These are phyloP conservation scores for Lates japonicus DNA, from an alignment of 2,797 vertebrate species.

Conservation along the genomic window DNA sequence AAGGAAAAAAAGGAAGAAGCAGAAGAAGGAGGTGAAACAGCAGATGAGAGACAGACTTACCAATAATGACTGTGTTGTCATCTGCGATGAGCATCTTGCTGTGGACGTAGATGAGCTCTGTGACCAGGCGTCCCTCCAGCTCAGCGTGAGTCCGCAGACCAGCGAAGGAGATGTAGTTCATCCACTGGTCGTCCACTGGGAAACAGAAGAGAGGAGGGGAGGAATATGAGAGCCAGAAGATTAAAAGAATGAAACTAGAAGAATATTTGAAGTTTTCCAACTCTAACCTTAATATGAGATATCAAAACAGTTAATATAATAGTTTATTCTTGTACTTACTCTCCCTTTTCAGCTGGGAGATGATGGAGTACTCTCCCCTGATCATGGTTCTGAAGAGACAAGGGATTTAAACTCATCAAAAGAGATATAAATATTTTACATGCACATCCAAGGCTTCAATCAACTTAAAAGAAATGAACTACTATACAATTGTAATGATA, in stretches of 20 bases:
- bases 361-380: slow-evolving; percentile 97
- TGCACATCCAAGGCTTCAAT: not conserved
- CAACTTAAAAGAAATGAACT: not conserved
- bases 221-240: not conserved
- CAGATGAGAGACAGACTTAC: slow-evolving; percentile 92
- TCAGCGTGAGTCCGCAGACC: slow-evolving; percentile 94
- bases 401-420: slow-evolving; percentile 17
- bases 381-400: slow-evolving; percentile 92
- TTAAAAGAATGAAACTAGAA: not conserved
- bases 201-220: not conserved
- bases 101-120: slow-evolving; percentile 99
- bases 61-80: slow-evolving; percentile 97
- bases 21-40: slow-evolving; percentile 82
- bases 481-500: not conserved
- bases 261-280: not conserved
- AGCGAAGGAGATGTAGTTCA: slow-evolving; percentile 97
- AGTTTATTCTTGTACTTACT: slow-evolving; percentile 85
- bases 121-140: slow-evolving; percentile 93
- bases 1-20: slow-evolving; percentile 9
- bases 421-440: not conserved
- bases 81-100: slow-evolving; percentile 98
- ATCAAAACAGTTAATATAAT: not conserved
- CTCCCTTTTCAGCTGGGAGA: slow-evolving; percentile 92
- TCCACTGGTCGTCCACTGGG: slow-evolving; percentile 97
- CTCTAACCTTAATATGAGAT: not conserved